Conservation (phyloP, 2,113 vertebrate genomes). For the Cryptotis parvus region DNA sequence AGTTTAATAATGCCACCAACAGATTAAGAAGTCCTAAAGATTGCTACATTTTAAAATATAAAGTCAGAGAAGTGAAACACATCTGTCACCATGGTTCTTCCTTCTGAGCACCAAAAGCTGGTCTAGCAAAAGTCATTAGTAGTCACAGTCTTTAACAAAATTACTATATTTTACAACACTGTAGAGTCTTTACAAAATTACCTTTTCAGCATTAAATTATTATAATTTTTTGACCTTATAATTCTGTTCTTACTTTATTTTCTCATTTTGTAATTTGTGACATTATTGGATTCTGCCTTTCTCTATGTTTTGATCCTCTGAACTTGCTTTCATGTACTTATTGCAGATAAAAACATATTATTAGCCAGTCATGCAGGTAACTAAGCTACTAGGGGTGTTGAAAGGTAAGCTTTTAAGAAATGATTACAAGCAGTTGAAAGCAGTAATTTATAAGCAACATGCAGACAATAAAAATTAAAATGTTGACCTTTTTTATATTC, state of each 20-base stretch:
- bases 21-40: conserved; percentile 41
- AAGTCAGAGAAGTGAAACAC: conserved; percentile 54
- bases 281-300: conserved; percentile 71
- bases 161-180: conserved; percentile 35
- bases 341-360: not conserved
- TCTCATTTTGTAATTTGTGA: conserved; percentile 61
- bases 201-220: conserved; percentile 63
- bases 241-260: conserved; percentile 60
- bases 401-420: not conserved
- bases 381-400: not conserved
- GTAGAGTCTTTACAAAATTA: conserved; percentile 60
- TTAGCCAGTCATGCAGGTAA: conserved; percentile 5
- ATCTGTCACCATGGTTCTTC: conserved; percentile 20
- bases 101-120: not conserved
- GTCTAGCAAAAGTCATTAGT: conserved; percentile 61
- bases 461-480: no score
- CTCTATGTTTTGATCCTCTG: conserved; percentile 64
- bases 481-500: not conserved
- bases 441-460: no score
- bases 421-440: not conserved
- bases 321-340: conserved; percentile 54
- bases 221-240: conserved; percentile 63
- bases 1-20: conserved; percentile 41
- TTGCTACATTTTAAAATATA: conserved; percentile 43
- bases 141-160: conserved; percentile 63